A percentile compares a stretch with the other conserved stretches of the same genome.
phyloP scores from a whole-genome alignment of 1,140 invertebrate genomes.

The Meloidogyne floridensis region DNA sequence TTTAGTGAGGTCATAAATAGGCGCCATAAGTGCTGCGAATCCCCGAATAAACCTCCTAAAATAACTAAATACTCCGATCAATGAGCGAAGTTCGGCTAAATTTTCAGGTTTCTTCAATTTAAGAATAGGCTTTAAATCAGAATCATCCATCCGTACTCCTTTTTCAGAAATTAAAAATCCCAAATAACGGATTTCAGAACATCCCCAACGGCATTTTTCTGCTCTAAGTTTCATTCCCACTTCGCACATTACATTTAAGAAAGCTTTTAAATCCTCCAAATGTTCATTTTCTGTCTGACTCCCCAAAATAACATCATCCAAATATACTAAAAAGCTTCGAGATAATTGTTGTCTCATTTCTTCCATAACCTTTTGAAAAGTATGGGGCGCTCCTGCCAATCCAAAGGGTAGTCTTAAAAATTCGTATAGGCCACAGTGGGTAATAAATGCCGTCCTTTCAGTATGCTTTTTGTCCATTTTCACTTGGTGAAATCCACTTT shows the following conservation, averaged over 20 bases:
- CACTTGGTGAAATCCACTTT: slow-evolving; percentile 31
- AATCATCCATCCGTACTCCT: slow-evolving; percentile 23
- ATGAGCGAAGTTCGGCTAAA: slow-evolving; percentile 29
- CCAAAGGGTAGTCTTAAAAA: slow-evolving; percentile 30
- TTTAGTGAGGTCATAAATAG: slow-evolving; percentile 30
- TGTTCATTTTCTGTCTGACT: slow-evolving; percentile 19
- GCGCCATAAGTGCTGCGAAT: slow-evolving; percentile 29
- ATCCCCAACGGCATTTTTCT: slow-evolving; percentile 32
- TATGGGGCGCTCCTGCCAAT: slow-evolving; percentile 20
- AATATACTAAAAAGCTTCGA: slow-evolving; percentile 35
- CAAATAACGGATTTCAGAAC: slow-evolving; percentile 25
- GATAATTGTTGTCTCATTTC: slow-evolving; percentile 14
- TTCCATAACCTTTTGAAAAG: slow-evolving; percentile 33
- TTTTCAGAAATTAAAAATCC: slow-evolving; percentile 28
- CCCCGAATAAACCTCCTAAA: slow-evolving; percentile 31
- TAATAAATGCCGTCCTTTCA: slow-evolving; percentile 32
- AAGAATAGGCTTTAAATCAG: slow-evolving; percentile 23
- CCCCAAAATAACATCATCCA: slow-evolving; percentile 37
- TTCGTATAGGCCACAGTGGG: slow-evolving; percentile 14
- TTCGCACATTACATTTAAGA: slow-evolving; percentile 10
- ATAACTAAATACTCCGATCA: slow-evolving; percentile 32
- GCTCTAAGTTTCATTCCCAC: slow-evolving; percentile 25
- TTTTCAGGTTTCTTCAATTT: slow-evolving; percentile 28
- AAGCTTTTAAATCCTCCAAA: slow-evolving; percentile 20
- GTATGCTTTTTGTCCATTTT: slow-evolving; percentile 7